phyloP scores from a whole-genome alignment of 2,797 vertebrate genomes.

The Thunnus albacares region DNA sequence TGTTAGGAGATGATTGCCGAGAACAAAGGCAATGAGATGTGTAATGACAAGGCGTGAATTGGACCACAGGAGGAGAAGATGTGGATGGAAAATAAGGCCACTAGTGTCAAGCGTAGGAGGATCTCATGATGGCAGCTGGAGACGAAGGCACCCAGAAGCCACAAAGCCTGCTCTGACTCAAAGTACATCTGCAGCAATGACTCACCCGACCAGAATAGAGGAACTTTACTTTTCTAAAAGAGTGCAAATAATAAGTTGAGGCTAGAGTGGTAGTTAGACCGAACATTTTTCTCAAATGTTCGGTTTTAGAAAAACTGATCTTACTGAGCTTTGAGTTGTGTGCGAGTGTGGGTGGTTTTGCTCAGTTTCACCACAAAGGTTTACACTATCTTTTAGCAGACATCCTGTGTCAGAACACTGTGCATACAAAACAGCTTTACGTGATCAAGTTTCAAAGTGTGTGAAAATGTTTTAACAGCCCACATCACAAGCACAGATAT shows the following conservation, averaged over 20 bases:
- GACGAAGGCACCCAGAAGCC: constrained; percentile 45
- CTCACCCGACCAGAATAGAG: constrained; percentile 66
- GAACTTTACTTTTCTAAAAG: constrained; percentile 53
- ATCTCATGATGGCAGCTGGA: constrained; percentile 51
- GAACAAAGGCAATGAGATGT: constrained; percentile 45
- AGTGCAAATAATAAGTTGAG: constrained; percentile 6
- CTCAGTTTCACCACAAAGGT: constrained; percentile 58
- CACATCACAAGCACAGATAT: not conserved
- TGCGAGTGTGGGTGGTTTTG: not conserved
- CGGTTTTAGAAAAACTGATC: constrained; percentile 17
- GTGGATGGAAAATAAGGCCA: constrained; percentile 68
- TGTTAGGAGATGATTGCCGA: constrained; percentile 7
- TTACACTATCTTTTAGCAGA: constrained; percentile 49
- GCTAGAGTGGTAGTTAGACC: not conserved
- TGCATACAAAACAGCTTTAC: constrained; percentile 18
- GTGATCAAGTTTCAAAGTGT: not conserved
- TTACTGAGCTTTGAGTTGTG: not conserved
- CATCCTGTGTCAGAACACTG: constrained; percentile 65
- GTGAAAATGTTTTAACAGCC: not conserved
- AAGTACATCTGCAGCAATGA: constrained; percentile 70
- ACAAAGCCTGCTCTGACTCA: constrained; percentile 67
- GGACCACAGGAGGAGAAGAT: constrained; percentile 50
- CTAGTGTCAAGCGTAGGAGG: constrained; percentile 71
- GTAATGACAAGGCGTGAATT: constrained; percentile 47
- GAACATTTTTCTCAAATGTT: not conserved